phyloP scores from a whole-genome alignment of 2,113 vertebrate genomes.

The Catharus minimus region DNA sequence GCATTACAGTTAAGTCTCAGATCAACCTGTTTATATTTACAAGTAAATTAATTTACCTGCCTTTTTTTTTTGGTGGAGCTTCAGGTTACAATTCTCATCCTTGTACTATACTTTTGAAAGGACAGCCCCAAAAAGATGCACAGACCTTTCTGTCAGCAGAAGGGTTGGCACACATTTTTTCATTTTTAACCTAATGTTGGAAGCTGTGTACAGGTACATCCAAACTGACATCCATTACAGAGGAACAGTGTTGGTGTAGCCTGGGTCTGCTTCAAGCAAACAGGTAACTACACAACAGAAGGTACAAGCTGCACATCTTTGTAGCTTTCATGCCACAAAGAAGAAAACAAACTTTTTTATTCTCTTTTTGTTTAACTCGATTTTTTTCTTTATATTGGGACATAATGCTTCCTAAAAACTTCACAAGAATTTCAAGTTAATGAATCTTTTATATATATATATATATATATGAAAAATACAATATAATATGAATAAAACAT shows the following conservation, averaged over 20 bases:
- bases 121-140: neutral
- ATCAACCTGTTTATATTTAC: neutral
- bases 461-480: neutral
- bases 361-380: neutral
- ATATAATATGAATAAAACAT: too few species aligned
- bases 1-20: neutral
- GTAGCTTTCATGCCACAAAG: neutral
- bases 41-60: neutral
- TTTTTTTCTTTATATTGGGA: neutral
- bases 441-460: too few species aligned
- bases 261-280: neutral
- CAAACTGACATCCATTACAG: neutral
- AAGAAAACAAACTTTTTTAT: accelerated
- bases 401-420: neutral
- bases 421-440: neutral
- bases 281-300: neutral
- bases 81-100: neutral
- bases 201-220: neutral
- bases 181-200: neutral
- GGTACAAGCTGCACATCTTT: accelerated
- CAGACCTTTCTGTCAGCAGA: neutral
- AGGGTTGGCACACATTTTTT: neutral
- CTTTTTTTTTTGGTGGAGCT: neutral
- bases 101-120: neutral
- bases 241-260: neutral